Evolutionary conservation across 1,140 invertebrate species (phyloP).

Genomic region (Bicyclus anynana): DNA sequence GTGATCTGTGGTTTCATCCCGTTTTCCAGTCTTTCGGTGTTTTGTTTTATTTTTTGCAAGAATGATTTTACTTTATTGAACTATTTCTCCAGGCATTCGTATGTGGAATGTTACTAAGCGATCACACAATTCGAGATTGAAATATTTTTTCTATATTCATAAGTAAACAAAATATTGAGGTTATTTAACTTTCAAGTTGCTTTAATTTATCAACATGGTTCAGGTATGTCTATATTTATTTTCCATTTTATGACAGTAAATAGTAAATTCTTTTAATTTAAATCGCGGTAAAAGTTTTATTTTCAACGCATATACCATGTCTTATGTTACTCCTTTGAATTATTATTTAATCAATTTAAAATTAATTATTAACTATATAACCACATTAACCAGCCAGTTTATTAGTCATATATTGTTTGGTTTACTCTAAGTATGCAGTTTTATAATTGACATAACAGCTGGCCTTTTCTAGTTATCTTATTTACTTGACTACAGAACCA

Average conservation of each 20-base stretch:
- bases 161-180: slow-evolving; percentile 3
- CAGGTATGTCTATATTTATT: slow-evolving; percentile 39
- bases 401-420: too few species aligned
- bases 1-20: background rate
- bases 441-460: too few species aligned
- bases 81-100: background rate
- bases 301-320: too few species aligned
- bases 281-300: background rate
- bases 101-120: background rate
- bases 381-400: too few species aligned
- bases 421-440: too few species aligned
- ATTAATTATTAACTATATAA: too few species aligned
- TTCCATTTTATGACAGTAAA: background rate
- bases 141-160: background rate
- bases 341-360: too few species aligned
- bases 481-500: too few species aligned
- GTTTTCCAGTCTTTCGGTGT: background rate
- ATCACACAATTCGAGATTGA: background rate
- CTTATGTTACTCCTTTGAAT: too few species aligned
- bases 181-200: background rate
- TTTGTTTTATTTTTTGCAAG: slow-evolving; percentile 11
- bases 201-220: slow-evolving; percentile 52
- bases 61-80: slow-evolving; percentile 2
- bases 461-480: too few species aligned
- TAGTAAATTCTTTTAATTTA: background rate